Evolutionary conservation across 2,113 vertebrate genomes (phyloP), one percentile per base, ranked within the genome.

Genomic region (Bucco capensis): DNA sequence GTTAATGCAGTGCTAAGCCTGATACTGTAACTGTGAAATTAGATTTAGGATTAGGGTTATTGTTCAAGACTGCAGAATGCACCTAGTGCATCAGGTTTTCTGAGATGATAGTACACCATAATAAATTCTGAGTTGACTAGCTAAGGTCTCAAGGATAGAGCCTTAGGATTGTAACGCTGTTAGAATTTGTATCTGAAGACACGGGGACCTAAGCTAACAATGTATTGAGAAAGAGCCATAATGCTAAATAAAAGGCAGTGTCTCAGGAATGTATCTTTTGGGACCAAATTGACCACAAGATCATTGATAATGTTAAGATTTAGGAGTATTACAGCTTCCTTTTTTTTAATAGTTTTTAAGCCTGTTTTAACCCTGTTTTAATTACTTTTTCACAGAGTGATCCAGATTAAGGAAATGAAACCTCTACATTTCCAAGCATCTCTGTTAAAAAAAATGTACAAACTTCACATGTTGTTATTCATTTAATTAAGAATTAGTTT

Each of bases 341-440:
- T 61, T 57, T 75, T 74, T 53, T 31, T 4, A 57, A 17, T 37
- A 81, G 24, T 0, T 83, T 88, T 90, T 40, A 71, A 79, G 51
- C 19, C 25, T 58, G 19, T 58, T 87, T 89, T 77, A 77, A 53
- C 24, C 12, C 30, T 65, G 7, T 21, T 95, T 87, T 83, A 91
- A 87, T 82, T 94, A 57, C 38, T 91, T 94, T 94, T 88, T 76
- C 64, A 74, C 8, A 56, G 19, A 72, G 28, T 80, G 6, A 84
- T 37, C 80, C 78, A 81, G n/a, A 88, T 80, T 86, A 56, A 60
- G 84, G 60, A 87, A 94, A 77, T 61, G 22, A 80, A 82, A 83
- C 77, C 74, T 92, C 64, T 89, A 37, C 14, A 40, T 74, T 94
- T 89, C 83, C 31, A 88, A 81, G 38, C n/a, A 33, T 77, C 27